Evolutionary conservation across 2,113 vertebrate species (phyloP).

Genomic region (Chauna torquata): DNA sequence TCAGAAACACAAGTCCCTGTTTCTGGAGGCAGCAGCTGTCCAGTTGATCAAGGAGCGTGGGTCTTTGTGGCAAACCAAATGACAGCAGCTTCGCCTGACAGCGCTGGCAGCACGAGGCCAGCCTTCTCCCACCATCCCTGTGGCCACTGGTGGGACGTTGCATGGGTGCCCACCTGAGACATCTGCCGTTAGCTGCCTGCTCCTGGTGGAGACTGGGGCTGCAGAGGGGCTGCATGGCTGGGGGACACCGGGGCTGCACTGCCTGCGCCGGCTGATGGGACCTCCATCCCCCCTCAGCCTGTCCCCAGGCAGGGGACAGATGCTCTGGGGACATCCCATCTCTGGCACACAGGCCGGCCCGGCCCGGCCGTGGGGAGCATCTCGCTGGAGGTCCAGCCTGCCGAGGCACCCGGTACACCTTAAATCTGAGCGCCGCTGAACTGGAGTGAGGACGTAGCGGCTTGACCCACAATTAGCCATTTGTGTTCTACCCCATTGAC

Average conservation of each 20-base stretch:
- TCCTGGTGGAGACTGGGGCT: not conserved
- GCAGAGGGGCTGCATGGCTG: not conserved
- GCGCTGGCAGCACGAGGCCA: rapidly evolving
- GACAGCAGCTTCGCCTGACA: not conserved
- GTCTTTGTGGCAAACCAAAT: not conserved
- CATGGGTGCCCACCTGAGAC: not conserved
- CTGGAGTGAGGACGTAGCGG: not conserved
- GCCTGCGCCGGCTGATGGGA: not conserved
- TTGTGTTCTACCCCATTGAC: not conserved
- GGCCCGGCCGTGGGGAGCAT: not conserved
- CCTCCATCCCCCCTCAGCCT: not conserved
- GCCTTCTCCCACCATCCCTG: not conserved
- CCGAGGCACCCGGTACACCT: not conserved
- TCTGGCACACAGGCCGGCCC: not conserved
- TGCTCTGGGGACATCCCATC: not conserved
- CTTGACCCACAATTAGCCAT: not conserved
- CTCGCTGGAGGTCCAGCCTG: not conserved
- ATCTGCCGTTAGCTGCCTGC: not conserved
- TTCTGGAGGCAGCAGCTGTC: not conserved
- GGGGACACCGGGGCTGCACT: not conserved
- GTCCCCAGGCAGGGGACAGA: not conserved
- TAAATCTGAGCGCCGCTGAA: not conserved
- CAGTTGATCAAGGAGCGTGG: not conserved
- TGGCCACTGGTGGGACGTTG: no score
- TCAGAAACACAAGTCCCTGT: not conserved